Percentiles rank a stretch among this genome's conserved stretches.
Evolutionary conservation across 2,113 vertebrate species (phyloP).

Genomic region (Philantomba maxwellii): DNA sequence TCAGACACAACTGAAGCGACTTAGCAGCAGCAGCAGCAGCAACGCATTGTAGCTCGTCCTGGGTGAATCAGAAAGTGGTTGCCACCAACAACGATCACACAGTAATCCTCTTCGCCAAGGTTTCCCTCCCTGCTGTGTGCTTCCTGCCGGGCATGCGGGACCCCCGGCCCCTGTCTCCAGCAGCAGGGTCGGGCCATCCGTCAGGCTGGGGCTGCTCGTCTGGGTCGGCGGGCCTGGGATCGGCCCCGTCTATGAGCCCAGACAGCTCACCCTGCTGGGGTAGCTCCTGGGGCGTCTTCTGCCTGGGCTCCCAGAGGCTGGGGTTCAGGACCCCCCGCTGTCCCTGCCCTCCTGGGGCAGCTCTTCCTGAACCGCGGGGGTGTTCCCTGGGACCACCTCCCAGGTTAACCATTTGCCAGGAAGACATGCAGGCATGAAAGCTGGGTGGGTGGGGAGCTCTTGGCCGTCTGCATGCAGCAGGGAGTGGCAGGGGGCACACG

Average conservation of each 20-base stretch:
- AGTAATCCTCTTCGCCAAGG: fast-evolving
- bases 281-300: not conserved
- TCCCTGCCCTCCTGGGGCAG: fast-evolving
- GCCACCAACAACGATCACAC: fast-evolving
- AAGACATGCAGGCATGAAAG: not conserved
- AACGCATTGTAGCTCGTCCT: not conserved
- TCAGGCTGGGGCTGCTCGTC: fast-evolving
- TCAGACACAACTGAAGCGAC: too few relatives aligned
- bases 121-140: fast-evolving
- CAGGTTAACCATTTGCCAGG: not conserved
- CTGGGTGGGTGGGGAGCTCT: fast-evolving
- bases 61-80: not conserved
- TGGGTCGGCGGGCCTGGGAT: fast-evolving
- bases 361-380: fast-evolving
- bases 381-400: not conserved
- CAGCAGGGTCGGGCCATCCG: fast-evolving
- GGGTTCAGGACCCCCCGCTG: too few relatives aligned
- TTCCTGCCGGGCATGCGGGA: fast-evolving
- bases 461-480: fast-evolving
- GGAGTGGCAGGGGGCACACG: fast-evolving
- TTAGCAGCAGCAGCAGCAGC: too few relatives aligned
- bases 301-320: fast-evolving
- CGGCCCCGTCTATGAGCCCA: fast-evolving
- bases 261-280: fast-evolving
- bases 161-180: not conserved